Evolutionary conservation across 2,797 vertebrate species (phyloP), one percentile per base, ranked within the genome.

Genomic region (Acanthopagrus latus): DNA sequence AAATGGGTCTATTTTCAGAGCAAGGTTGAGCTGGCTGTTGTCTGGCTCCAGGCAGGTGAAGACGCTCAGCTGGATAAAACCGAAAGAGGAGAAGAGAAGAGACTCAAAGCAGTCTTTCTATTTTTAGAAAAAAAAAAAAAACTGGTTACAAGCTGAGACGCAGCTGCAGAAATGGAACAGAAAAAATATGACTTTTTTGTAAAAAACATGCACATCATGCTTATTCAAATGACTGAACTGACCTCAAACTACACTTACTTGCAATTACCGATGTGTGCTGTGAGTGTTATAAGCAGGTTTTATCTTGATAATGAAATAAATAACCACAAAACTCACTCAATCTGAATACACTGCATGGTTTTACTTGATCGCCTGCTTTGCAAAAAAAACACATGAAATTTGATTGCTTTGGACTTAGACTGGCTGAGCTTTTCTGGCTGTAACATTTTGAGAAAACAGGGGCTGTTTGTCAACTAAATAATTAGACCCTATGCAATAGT

Each of bases 1-100:
- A 88, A 99, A 99, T 64, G 96, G 95, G 33, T 98, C 96, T 81
- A 98, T 94, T 17, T 95, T 97, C 77, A 98, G 81, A 64, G 97
- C 92, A 2, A 98, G 95, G 81, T 95, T 93, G 50, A 95, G 92
- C 3, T 85, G 92, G 75, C 93, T 94, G 81, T 93, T 88, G 84
- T 95, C 93, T 59, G 93, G 94, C 63, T 88, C 50, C 1, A 94
- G 89, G 78, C 94, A 94, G 70, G 93, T 94, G 76, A 90, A 95
- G 23, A 95, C 82, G 48, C 92, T 95, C 69, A 95, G 16, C 94
- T 95, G 81, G 54, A 72, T 44, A 0, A 29, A 71, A 57, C n/a
- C 38, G 67, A 38, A 41, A 47, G 10, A 33, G 6, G 29, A 52
- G 18, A 54, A 38, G 33, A 60, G 5, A 73, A 21, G 7, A 76